Evolutionary conservation across 2,113 vertebrate genomes (phyloP).

Genomic region (Ciconia maguari): DNA sequence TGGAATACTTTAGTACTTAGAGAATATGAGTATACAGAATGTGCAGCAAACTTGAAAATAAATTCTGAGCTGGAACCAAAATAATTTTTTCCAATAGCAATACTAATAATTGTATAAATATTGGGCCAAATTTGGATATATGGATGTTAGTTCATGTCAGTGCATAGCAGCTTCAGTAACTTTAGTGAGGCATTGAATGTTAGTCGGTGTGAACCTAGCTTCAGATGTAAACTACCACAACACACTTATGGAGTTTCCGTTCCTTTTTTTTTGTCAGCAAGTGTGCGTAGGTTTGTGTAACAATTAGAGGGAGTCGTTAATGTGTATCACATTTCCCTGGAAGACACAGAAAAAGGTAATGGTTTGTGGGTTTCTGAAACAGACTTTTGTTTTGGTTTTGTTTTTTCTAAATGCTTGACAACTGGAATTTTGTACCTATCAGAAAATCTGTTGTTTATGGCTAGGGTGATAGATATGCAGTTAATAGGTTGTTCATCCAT

Average conservation of each 20-base stretch:
- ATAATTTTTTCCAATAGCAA: neutral
- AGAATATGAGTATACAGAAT: neutral
- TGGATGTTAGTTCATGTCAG: neutral
- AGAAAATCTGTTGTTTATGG: neutral
- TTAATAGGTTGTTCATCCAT: neutral
- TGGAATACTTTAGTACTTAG: neutral
- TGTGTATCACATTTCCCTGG: neutral
- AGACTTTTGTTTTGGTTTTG: neutral
- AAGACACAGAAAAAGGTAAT: neutral
- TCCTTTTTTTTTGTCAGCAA: neutral
- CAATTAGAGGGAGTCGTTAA: neutral
- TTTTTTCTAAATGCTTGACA: neutral
- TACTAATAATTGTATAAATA: neutral
- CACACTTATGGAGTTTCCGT: neutral
- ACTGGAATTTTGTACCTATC: neutral
- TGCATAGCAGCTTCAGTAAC: neutral
- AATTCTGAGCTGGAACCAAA: neutral
- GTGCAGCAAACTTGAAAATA: neutral
- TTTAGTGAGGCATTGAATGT: too few species aligned
- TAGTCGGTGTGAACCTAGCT: neutral
- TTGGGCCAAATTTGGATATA: neutral
- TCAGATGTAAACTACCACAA: neutral
- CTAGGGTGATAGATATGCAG: neutral
- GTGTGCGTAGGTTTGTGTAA: neutral
- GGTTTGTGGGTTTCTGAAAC: neutral